Conservation (phyloP, 2,888 invertebrate genomes). For the Anarsia innoxiella region DNA sequence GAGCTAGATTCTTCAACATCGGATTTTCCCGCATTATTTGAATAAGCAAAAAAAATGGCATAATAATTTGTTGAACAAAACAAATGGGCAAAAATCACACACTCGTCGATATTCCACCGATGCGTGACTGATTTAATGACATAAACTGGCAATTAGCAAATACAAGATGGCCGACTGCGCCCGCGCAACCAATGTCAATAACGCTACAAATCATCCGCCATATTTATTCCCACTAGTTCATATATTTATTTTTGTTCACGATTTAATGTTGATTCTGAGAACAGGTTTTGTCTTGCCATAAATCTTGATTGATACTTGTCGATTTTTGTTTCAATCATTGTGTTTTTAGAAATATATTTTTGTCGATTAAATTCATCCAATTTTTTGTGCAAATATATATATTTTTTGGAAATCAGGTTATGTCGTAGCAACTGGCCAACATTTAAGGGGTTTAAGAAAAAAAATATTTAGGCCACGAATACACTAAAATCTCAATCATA, state of each 20-base stretch:
- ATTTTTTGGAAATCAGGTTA: too few species aligned
- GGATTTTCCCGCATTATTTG: constrained; percentile 7
- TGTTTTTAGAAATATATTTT: neutral
- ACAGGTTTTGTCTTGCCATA: constrained; percentile 18
- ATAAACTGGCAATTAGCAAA: constrained; percentile 54
- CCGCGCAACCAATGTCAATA: constrained; percentile 62
- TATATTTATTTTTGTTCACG: constrained; percentile 44
- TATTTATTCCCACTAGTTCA: constrained; percentile 56
- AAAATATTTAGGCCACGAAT: too few species aligned
- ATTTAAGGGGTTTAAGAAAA: too few species aligned
- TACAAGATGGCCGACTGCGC: constrained; percentile 62
- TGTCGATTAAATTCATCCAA: neutral
- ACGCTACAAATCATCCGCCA: constrained; percentile 64
- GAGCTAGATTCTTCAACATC: constrained; percentile 2
- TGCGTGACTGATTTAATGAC: constrained; percentile 65
- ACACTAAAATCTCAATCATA: too few species aligned
- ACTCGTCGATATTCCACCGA: constrained; percentile 30
- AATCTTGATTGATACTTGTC: constrained; percentile 18
- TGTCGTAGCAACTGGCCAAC: too few species aligned
- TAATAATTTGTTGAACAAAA: constrained; percentile 10
- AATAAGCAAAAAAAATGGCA: constrained; percentile 9
- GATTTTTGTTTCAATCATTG: constrained; percentile 1
- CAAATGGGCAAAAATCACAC: constrained; percentile 19
- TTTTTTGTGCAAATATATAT: too few species aligned
- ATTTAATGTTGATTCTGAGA: constrained; percentile 27